Evolutionary conservation across 2,888 invertebrate genomes (phyloP), one percentile per base, ranked within the genome.

Genomic region (Conchocele bisecta): DNA sequence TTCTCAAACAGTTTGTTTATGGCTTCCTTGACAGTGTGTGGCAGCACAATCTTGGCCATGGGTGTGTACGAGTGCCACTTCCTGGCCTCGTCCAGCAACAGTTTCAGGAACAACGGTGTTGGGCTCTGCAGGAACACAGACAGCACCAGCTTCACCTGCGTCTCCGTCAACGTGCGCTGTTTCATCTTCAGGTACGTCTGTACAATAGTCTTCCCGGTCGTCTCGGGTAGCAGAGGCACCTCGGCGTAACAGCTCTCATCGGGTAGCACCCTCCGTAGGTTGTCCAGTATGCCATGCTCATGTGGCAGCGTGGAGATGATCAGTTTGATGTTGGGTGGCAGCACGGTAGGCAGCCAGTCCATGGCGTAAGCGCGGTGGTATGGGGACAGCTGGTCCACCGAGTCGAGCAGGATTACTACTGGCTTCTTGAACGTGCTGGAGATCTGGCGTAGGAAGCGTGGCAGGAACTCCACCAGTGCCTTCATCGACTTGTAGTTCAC

Each of bases 21-120:
- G 15, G 88, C 88, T 35, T 67, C 79, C 51, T 75, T 69, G 6
- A 89, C 86, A 9, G 84, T 78, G n/a, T 53, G 58, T 5, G 83
- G 79, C 15, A 88, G 60, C 22, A 58, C 59, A 2, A 82, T 42
- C 1, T 68, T 59, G 9, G 59, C 64, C 9, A 79, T 58, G 6
- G 64, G 37, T 11, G 75, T 79, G 69, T 83, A 85, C 2, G 89
- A 89, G 11, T 63, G 61, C 88, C 89, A 89, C 6, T 72, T 76
- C 13, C 82, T 59, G 9, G 89, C 88, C 42, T 85, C 75, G 64
- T 89, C 88, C 46, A 89, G 63, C 22, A 87, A 58, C n/a, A 89
- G 74, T 72, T 89, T 89, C 39, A 89, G 70, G 57, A 84, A 89
- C 37, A 89, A 75, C 11, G 89, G 88, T 51, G 75, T 85, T 26